Conservation (phyloP, 2,797 vertebrate species). For the Halcyon leucocephala region DNA sequence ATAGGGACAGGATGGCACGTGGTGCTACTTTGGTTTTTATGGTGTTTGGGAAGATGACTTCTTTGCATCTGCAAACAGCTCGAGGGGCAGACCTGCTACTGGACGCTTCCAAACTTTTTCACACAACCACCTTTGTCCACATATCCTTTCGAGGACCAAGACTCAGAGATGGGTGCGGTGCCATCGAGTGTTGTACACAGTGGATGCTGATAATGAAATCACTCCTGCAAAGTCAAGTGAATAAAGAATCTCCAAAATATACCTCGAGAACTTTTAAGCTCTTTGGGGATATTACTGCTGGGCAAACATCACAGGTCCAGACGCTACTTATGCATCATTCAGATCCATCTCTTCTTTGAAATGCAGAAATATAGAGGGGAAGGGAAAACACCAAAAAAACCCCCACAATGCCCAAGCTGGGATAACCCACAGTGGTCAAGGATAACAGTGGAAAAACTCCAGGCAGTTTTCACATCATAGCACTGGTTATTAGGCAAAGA, state of each 20-base stretch:
- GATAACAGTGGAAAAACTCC: background rate
- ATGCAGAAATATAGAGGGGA: background rate
- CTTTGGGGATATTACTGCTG: background rate
- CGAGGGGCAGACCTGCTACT: background rate
- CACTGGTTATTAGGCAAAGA: background rate
- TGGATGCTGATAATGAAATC: background rate
- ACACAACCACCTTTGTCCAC: background rate
- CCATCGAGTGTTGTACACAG: background rate
- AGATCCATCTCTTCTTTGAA: background rate
- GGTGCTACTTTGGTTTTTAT: background rate
- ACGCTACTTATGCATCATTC: background rate
- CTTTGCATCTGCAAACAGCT: background rate
- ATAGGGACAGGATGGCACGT: background rate
- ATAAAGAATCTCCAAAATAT: background rate
- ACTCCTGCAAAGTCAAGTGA: background rate
- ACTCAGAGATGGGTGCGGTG: rapidly evolving
- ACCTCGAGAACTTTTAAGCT: background rate
- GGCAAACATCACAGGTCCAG: background rate
- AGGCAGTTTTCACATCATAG: background rate
- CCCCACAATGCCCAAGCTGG: background rate
- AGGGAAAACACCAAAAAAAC: background rate
- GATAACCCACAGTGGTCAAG: background rate
- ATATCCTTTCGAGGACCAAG: background rate
- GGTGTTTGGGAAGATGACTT: background rate
- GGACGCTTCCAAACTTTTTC: background rate